Base-by-base conservation (phyloP, 64 coral and sea anemone genomes). In the Exaiptasia diaphana region DNA sequence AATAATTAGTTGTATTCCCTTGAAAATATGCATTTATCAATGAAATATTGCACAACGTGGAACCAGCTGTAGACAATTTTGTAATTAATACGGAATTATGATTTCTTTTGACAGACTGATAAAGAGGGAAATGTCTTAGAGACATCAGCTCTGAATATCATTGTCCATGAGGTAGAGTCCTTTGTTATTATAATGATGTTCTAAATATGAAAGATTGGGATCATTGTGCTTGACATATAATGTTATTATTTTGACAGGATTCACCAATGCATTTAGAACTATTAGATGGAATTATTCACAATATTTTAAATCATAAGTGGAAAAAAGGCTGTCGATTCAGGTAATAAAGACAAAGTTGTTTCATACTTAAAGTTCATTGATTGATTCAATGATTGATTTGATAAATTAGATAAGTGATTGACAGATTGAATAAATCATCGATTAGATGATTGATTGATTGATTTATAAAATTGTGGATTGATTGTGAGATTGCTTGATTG, bases 241-340 rank as follows among this genome's bases (percentile, higher is more conserved):
- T 15, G 41, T 5, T 37, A 12, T 37, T 71, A 56, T 27, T 59
- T 15, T 61, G 14, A 32, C 27, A 94, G 91, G 91, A 94, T 40
- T 85, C 79, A 15, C 43, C 50, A 61, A 39, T 82, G 15, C 91
- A 94, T 23, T 77, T 94, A 41, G 91, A 70, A 7, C 80, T 94
- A 8, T 71, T 89, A 44, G 86, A 94, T 89, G 91, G 91, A 65
- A 94, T 94, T 42, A 71, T 94, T 6, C 71, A 89, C 79, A 85
- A 89, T 38, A 63, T 94, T 63, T 83, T 94, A 73, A 89, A 79
- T 53, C 85, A 89, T 41, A 94, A 94, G 49, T 94, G 91, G 91
- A 83, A 54, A 39, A 78, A 74, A 79, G 86, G 73, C 15, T 94
- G 91, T 24, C 80, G 91, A 38, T 94, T 67, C 17, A 94, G 91